These are phyloP conservation scores for Labia minor DNA, from an alignment of 2,888 invertebrate genomes.

Conservation along the genomic window DNA sequence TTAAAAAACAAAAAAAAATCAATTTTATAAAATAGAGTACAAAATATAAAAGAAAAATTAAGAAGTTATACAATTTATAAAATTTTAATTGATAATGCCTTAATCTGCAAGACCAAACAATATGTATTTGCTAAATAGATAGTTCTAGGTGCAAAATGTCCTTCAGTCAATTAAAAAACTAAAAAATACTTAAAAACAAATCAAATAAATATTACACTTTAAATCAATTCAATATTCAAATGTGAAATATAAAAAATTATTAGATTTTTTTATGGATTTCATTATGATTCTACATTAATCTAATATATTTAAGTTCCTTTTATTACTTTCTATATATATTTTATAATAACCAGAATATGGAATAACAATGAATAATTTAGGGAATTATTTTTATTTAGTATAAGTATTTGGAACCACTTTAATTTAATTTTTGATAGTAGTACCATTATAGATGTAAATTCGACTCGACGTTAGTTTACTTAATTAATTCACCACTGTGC, in stretches of 20 bases:
- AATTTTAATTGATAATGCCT: too few relatives aligned
- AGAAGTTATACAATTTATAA: too few relatives aligned
- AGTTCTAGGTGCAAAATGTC: too few relatives aligned
- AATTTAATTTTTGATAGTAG: not conserved
- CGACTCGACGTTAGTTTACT: not conserved
- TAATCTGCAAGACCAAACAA: too few relatives aligned
- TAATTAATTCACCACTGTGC: conserved; percentile 16
- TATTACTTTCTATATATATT: not conserved
- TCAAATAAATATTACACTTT: too few relatives aligned
- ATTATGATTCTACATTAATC: not conserved
- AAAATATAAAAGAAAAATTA: too few relatives aligned
- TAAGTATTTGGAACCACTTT: not conserved
- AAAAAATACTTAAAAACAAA: too few relatives aligned
- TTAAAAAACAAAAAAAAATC: too few relatives aligned
- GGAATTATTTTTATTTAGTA: not conserved
- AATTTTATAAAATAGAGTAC: too few relatives aligned
- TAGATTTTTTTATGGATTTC: not conserved
- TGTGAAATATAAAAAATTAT: not conserved
- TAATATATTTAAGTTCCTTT: not conserved
- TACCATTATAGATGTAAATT: not conserved
- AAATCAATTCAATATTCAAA: too few relatives aligned
- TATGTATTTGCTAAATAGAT: too few relatives aligned
- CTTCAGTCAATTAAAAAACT: too few relatives aligned
- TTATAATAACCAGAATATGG: not conserved
- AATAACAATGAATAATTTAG: conserved; percentile 7